Evolutionary conservation across 2,888 invertebrate genomes (phyloP).

Genomic region (Pterobdella sp.): DNA sequence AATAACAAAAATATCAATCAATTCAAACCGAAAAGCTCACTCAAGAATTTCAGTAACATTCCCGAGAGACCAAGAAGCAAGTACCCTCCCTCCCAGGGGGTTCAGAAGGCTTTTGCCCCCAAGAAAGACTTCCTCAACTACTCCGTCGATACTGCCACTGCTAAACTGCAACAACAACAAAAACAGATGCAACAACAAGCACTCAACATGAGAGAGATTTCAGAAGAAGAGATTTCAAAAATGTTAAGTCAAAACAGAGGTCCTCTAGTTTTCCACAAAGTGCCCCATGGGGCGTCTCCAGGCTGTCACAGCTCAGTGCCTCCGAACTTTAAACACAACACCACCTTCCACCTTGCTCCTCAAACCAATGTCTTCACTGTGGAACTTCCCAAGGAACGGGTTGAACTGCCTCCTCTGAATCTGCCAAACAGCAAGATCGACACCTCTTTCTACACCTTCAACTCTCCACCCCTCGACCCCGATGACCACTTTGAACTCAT

Average conservation of each 20-base stretch:
- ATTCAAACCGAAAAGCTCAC: neutral
- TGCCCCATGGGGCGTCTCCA: neutral
- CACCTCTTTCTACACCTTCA: constrained; percentile 24
- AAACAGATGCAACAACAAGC: constrained; percentile 11
- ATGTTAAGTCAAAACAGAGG: constrained; percentile 10
- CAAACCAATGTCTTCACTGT: constrained; percentile 20
- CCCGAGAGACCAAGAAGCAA: constrained; percentile 1
- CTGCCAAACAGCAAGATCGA: neutral
- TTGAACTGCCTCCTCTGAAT: neutral
- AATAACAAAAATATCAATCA: neutral
- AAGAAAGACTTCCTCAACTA: constrained; percentile 9
- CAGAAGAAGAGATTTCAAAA: constrained; percentile 23
- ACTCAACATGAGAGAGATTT: neutral
- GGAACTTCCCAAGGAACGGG: constrained; percentile 3
- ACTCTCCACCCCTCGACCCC: constrained; percentile 15
- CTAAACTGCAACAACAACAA: neutral
- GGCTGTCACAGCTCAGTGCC: constrained; percentile 8
- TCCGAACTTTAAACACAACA: constrained; percentile 11
- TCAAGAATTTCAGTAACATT: constrained; percentile 1
- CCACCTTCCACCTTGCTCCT: neutral
- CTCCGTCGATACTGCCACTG: neutral
- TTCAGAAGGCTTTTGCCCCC: too few relatives aligned
- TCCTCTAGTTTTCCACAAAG: constrained; percentile 20
- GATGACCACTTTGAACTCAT: neutral
- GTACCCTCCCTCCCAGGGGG: neutral